Percentiles rank a stretch among this genome's conserved stretches.
Evolutionary conservation across 2,113 vertebrate genomes (phyloP).

Genomic region (Neolamprologus fasciatus): DNA sequence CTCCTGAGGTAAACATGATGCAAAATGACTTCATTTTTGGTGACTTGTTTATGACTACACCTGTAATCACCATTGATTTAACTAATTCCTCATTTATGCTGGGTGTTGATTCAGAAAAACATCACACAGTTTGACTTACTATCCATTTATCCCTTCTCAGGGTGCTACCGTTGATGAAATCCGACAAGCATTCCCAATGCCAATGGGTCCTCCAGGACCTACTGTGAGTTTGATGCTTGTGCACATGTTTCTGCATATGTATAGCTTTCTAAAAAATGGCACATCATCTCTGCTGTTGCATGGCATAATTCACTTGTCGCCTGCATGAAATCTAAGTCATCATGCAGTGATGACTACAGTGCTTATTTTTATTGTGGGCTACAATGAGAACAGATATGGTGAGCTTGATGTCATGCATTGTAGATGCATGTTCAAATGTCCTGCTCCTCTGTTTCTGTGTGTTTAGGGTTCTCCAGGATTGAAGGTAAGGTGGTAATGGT

Average conservation of each 20-base stretch:
- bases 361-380: not conserved
- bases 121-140: not conserved
- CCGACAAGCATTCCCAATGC: slow-evolving; percentile 63
- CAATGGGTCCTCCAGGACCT: slow-evolving; percentile 71
- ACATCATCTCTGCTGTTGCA: not conserved
- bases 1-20: slow-evolving; percentile 51
- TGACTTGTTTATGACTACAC: not conserved
- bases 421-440: slow-evolving; percentile 28
- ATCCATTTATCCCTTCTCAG: slow-evolving; percentile 22
- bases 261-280: not conserved
- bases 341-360: not conserved
- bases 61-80: not conserved
- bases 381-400: not conserved
- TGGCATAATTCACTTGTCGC: not conserved
- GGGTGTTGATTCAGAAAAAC: not conserved
- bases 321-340: not conserved
- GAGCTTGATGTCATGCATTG: slow-evolving; percentile 21
- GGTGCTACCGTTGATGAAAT: slow-evolving; percentile 62
- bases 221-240: slow-evolving; percentile 46
- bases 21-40: not conserved
- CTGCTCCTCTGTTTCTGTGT: slow-evolving; percentile 35
- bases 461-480: slow-evolving; percentile 65
- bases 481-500: slow-evolving; percentile 54
- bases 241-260: not conserved
- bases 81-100: not conserved